Conservation (phyloP, 2,113 vertebrate genomes). For the Callospermophilus lateralis region DNA sequence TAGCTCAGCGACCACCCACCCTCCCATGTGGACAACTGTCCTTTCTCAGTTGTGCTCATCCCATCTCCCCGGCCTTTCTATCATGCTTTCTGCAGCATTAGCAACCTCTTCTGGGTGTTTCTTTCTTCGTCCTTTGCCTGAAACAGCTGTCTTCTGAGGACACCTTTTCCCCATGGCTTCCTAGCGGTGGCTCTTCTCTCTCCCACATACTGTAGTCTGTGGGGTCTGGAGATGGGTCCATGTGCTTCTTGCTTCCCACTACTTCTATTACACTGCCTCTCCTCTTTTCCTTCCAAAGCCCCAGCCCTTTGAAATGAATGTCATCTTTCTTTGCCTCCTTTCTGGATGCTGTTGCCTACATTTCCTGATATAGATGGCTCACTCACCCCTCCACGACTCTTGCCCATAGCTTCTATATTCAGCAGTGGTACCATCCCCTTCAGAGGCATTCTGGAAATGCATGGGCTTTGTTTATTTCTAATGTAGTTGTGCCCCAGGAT, state of each 20-base stretch:
- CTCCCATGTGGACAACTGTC: neutral
- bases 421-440: neutral
- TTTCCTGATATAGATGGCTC: neutral
- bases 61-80: neutral
- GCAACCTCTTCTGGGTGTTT: neutral
- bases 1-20: neutral
- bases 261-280: neutral
- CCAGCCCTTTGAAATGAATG: neutral
- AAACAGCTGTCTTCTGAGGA: neutral
- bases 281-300: neutral
- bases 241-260: neutral
- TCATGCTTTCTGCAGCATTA: neutral
- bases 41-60: neutral
- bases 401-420: neutral
- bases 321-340: neutral
- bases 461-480: neutral
- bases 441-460: neutral
- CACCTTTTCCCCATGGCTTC: neutral
- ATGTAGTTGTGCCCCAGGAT: neutral
- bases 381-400: accelerated
- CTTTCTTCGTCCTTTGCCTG: neutral
- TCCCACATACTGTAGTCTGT: neutral
- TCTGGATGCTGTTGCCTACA: neutral
- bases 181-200: neutral
- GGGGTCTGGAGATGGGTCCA: neutral